These are phyloP conservation scores for Pammene fasciana DNA, from an alignment of 2,888 invertebrate species.

Conservation along the genomic window DNA sequence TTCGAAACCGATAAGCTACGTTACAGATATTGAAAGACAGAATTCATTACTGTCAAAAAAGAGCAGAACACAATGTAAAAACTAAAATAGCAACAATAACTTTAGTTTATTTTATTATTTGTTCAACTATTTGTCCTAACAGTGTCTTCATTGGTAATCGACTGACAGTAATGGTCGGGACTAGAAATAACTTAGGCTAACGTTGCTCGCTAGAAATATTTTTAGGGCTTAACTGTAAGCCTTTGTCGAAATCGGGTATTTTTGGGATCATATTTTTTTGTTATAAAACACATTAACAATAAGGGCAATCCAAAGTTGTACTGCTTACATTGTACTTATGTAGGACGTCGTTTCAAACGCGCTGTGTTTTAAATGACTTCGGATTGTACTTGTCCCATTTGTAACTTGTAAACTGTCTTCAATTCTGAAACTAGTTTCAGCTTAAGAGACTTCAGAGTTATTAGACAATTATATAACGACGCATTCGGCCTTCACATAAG, in stretches of 20 bases:
- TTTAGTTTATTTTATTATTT: too few species aligned
- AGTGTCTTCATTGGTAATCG: too few species aligned
- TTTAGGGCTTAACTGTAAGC: too few species aligned
- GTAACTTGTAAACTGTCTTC: slow-evolving; percentile 56
- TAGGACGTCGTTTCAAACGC: slow-evolving; percentile 47
- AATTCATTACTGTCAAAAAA: too few species aligned
- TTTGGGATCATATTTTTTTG: slow-evolving; percentile 10
- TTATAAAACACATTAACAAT: slow-evolving; percentile 33
- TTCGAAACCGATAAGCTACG: neutral
- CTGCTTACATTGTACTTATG: slow-evolving; percentile 29
- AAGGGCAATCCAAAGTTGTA: slow-evolving; percentile 31
- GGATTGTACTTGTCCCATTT: slow-evolving; percentile 55
- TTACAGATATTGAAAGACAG: too few species aligned
- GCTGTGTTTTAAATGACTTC: slow-evolving; percentile 58
- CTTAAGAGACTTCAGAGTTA: slow-evolving; percentile 39
- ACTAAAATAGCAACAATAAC: too few species aligned
- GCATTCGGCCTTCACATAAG: neutral
- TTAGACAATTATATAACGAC: slow-evolving; percentile 8
- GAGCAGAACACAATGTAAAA: too few species aligned
- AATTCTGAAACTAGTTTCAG: slow-evolving; percentile 55
- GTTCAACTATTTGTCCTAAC: too few species aligned
- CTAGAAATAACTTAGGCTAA: too few species aligned
- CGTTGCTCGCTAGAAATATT: too few species aligned
- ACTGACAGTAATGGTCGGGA: too few species aligned
- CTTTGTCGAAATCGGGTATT: too few species aligned